phyloP scores from a whole-genome alignment of 1,140 invertebrate genomes.

The Mylabris phalerata region DNA sequence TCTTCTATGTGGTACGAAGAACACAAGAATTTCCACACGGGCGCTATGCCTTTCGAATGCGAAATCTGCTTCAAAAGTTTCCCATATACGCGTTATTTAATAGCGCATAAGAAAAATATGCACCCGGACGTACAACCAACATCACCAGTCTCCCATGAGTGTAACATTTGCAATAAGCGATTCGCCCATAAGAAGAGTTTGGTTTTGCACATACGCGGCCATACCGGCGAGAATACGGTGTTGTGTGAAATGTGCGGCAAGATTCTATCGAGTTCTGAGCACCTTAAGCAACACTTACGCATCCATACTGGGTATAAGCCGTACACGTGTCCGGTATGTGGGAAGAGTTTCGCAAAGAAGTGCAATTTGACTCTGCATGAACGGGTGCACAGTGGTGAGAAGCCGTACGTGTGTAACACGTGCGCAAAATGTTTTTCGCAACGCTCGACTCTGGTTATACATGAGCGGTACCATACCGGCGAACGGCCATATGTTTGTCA shows the following conservation, averaged over 20 bases:
- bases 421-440: conserved; percentile 55
- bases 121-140: conserved; percentile 32
- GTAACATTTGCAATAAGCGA: conserved; percentile 43
- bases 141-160: conserved; percentile 34
- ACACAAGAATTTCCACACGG: conserved; percentile 53
- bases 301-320: conserved; percentile 68
- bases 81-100: conserved; percentile 42
- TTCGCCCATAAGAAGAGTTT: conserved; percentile 50
- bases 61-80: conserved; percentile 54
- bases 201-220: conserved; percentile 52
- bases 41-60: conserved; percentile 52
- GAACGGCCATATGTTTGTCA: conserved; percentile 66
- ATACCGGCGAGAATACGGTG: conserved; percentile 48
- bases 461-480: conserved; percentile 69
- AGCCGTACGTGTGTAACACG: conserved; percentile 30
- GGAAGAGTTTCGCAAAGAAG: conserved; percentile 54
- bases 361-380: conserved; percentile 51
- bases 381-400: conserved; percentile 45
- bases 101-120: conserved; percentile 40
- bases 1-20: conserved; percentile 45
- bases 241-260: conserved; percentile 72
- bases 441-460: conserved; percentile 61
- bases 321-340: conserved; percentile 49
- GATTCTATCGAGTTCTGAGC: conserved; percentile 60
- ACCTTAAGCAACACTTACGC: conserved; percentile 61